Evolutionary conservation across 2,888 invertebrate genomes (phyloP), one percentile per base, ranked within the genome.

Genomic region (Oegoconia quadripuncta): DNA sequence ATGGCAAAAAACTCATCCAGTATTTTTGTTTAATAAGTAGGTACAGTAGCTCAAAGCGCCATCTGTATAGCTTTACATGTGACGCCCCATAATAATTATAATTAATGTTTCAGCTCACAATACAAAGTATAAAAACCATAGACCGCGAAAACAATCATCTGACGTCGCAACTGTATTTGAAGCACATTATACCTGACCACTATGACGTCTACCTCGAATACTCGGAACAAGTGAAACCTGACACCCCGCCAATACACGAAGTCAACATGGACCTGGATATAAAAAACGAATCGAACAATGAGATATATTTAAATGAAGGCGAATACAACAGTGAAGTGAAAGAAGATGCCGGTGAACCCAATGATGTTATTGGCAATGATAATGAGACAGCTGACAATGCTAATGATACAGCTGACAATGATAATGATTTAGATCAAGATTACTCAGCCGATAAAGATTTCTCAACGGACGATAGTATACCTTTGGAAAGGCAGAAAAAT

Each of bases 401-500:
- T 15, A 35, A 46, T 32, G 26, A 27, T 0, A 27, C 38, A 2
- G 35, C 34, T 11, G 52, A 52, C 11, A 17, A 23, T n/a, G n/a
- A n/a, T n/a, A n/a, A n/a, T n/a, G n/a, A n/a, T n/a, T n/a, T n/a
- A n/a, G n/a, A n/a, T n/a, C n/a, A n/a, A 9, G 52, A 62, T 18
- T 53, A 45, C 12, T 40, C 33, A 5, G 32, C 42, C 3, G 51
- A 60, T 22, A 42, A 37, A 16, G 60, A 60, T 2, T 77, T 65
- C 34, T 74, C 78, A 0, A 55, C 74, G 0, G 77, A 77, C 2
- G 80, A 79, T 5, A 76, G 67, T 37, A 7, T 74, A 3, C 77
- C 78, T 0, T 34, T 74, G 23, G 64, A 73, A 16, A 52, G 48
- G 8, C 55, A 59, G 3, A 62, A 57, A 11, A 51, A 46, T 6